Conservation (phyloP, 2,888 invertebrate genomes). For the Melanargia galathea region DNA sequence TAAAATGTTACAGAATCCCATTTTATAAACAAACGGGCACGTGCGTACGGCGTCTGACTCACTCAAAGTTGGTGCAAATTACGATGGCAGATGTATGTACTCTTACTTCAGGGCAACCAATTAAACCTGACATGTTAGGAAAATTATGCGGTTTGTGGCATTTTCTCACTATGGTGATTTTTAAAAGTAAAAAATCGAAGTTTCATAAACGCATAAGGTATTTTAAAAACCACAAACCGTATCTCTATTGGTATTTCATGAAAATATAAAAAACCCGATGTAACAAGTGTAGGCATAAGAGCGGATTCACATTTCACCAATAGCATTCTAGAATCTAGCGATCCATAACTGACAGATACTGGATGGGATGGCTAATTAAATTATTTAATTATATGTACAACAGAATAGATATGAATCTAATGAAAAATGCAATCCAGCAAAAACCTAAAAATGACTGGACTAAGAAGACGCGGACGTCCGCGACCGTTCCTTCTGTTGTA, state of each 20-base stretch:
- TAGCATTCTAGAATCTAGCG: too few relatives aligned
- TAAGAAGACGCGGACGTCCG: too few relatives aligned
- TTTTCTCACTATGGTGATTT: not conserved
- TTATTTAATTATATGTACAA: too few relatives aligned
- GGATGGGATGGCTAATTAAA: not conserved
- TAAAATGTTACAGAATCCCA: conserved; percentile 61
- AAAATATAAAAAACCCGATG: too few relatives aligned
- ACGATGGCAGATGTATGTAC: conserved; percentile 50
- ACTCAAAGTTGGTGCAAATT: conserved; percentile 53
- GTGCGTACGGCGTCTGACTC: conserved; percentile 57
- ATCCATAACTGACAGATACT: not conserved
- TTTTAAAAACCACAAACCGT: not conserved
- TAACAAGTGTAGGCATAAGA: too few relatives aligned
- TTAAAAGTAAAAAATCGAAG: not conserved
- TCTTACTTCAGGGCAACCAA: conserved; percentile 44
- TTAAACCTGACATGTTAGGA: conserved; percentile 24
- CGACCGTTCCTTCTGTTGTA: too few relatives aligned
- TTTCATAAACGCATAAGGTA: not conserved
- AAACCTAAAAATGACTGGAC: not conserved
- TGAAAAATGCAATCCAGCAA: not conserved
- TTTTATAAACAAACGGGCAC: conserved; percentile 73
- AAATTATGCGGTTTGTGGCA: not conserved
- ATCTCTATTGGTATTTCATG: too few relatives aligned
- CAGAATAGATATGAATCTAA: too few relatives aligned
- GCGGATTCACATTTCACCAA: too few relatives aligned